Evolutionary conservation across 1,140 invertebrate genomes (phyloP).

Genomic region (Diachasma alloeum): DNA sequence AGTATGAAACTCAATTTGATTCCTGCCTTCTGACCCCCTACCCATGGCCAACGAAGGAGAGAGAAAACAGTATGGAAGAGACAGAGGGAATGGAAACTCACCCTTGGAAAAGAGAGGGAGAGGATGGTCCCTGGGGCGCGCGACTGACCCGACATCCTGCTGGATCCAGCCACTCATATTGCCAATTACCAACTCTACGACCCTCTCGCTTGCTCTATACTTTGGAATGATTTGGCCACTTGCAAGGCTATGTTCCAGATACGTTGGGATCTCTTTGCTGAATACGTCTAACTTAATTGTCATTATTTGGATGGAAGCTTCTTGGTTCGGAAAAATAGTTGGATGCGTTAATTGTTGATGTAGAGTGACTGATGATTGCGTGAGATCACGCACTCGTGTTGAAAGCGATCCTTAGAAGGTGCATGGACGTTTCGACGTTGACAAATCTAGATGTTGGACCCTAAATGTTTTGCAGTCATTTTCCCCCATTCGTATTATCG

Average conservation of each 20-base stretch:
- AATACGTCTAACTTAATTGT: neutral
- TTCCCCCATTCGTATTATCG: too few relatives aligned
- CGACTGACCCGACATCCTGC: slow-evolving; percentile 62
- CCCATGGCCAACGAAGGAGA: slow-evolving; percentile 36
- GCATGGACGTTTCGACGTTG: too few relatives aligned
- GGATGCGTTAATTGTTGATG: too few relatives aligned
- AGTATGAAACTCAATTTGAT: slow-evolving; percentile 64
- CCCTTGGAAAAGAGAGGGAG: slow-evolving; percentile 24
- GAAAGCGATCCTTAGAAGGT: too few relatives aligned
- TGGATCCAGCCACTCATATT: slow-evolving; percentile 64
- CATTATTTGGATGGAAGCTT: neutral
- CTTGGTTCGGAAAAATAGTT: too few relatives aligned
- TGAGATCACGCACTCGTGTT: too few relatives aligned
- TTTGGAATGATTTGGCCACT: slow-evolving; percentile 49
- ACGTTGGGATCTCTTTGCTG: slow-evolving; percentile 37
- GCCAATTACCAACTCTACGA: slow-evolving; percentile 64
- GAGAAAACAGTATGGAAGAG: slow-evolving; percentile 35
- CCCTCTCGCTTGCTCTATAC: slow-evolving; percentile 50
- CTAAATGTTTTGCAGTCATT: too few relatives aligned
- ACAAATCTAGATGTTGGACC: too few relatives aligned
- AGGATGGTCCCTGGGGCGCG: slow-evolving; percentile 55
- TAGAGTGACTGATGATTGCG: too few relatives aligned
- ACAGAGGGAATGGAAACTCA: slow-evolving; percentile 16
- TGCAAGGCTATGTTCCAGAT: slow-evolving; percentile 50
- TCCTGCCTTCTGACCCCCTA: slow-evolving; percentile 48